Evolutionary conservation across 2,797 vertebrate species (phyloP), one percentile per base, ranked within the genome.

Genomic region (Coreius guichenoti): DNA sequence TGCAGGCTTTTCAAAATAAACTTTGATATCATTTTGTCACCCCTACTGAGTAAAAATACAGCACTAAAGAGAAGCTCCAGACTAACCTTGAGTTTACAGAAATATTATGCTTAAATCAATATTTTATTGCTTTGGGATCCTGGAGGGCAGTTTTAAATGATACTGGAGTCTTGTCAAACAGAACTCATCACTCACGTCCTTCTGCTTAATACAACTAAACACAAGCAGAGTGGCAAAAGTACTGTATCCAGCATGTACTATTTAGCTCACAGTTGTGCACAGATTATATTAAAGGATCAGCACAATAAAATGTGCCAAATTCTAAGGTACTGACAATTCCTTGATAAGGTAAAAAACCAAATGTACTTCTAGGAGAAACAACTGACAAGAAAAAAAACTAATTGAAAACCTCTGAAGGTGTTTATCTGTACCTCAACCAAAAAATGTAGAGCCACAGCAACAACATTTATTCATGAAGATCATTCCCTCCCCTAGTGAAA

Each of bases 391-490:
- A 67, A 69, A 36, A 56, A 51, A 75, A 21, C 3, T 0, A 81
- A 36, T 31, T 58, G 13, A 49, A 77, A 39, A 31, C 11, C n/a
- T 51, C 61, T n/a, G 11, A 26, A 26, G 43, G 13, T 13, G 31
- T 45, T 69, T 17, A 68, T 39, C 45, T 26, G 29, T 14, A 61
- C 16, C 49, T 36, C 31, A 54, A 31, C 8, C 17, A 81, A 67
- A 72, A 51, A 87, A 45, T 49, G 49, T 21, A 70, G 3, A 63
- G 58, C 33, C 33, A 43, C 65, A 77, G 45, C 67, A 84, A 73
- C 79, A 79, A 73, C 79, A 79, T 86, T 79, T 86, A 58, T 88
- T 84, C 33, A 8, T 78, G 26, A 86, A 31, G 12, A 68, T 81
- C 26, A 78, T n/a, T 65, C 31, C 72, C n/a, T n/a, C n/a, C n/a